Evolutionary conservation across 2,888 invertebrate species (phyloP).

Genomic region (Maniola hyperantus): DNA sequence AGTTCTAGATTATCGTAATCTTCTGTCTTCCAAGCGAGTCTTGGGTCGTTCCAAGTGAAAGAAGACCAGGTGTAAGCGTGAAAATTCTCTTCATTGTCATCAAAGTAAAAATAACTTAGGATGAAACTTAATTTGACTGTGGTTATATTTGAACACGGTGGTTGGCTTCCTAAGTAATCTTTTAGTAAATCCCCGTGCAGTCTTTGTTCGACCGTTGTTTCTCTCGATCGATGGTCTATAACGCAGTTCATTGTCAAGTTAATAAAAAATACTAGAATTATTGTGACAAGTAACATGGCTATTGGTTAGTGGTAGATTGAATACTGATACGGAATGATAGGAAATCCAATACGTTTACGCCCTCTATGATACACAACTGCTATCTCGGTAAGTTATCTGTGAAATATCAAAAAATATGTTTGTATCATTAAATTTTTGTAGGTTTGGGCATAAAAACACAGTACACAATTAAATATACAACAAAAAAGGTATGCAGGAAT

Average conservation of each 20-base stretch:
- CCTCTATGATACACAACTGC: no score
- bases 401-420: no score
- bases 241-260: slow-evolving; percentile 9
- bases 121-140: slow-evolving; percentile 37
- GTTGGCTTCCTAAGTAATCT: background rate
- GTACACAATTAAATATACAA: slow-evolving; percentile 47
- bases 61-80: slow-evolving; percentile 40
- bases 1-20: slow-evolving; percentile 40
- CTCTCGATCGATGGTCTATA: background rate
- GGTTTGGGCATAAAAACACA: slow-evolving; percentile 46
- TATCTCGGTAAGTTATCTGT: no score
- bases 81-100: slow-evolving; percentile 45
- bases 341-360: slow-evolving; percentile 18
- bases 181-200: slow-evolving; percentile 13
- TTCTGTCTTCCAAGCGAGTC: slow-evolving; percentile 44
- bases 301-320: background rate
- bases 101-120: slow-evolving; percentile 49
- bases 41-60: slow-evolving; percentile 43
- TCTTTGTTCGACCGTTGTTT: slow-evolving; percentile 1
- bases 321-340: background rate
- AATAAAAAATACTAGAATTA: slow-evolving; percentile 9
- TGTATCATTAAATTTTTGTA: background rate
- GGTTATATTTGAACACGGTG: slow-evolving; percentile 21
- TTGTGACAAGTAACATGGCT: slow-evolving; percentile 19
- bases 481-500: slow-evolving; percentile 31